Percentiles rank a stretch among this genome's conserved stretches.
Evolutionary conservation across 1,140 invertebrate species (phyloP).

Genomic region (Drosophila pruinosa): DNA sequence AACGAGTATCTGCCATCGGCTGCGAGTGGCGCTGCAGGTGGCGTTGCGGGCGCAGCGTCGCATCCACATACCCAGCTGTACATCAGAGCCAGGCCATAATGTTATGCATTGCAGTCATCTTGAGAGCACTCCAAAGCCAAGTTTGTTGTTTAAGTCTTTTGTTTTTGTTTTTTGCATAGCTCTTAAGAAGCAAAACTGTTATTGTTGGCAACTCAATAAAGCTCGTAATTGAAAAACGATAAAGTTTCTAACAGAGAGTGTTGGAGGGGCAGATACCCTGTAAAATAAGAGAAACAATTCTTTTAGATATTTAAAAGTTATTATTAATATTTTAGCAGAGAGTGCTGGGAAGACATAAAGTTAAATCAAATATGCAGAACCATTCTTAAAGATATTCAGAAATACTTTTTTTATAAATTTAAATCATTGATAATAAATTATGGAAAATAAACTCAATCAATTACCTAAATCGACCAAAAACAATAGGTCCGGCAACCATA

Average conservation of each 20-base stretch:
- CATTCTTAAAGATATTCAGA: too few species aligned
- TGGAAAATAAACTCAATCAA: too few species aligned
- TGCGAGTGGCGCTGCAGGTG: slow-evolving; percentile 28
- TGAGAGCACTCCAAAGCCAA: not conserved
- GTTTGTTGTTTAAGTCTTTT: slow-evolving; percentile 32
- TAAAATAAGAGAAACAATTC: not conserved
- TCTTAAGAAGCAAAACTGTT: not conserved
- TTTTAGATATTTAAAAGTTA: too few species aligned
- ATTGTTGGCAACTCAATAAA: slow-evolving; percentile 25
- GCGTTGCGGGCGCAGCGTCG: slow-evolving; percentile 6
- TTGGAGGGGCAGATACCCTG: not conserved
- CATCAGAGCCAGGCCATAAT: slow-evolving; percentile 59
- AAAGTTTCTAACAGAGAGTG: not conserved
- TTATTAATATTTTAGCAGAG: too few species aligned
- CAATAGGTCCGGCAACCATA: not conserved
- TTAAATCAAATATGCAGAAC: too few species aligned
- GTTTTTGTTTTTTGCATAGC: slow-evolving; percentile 13
- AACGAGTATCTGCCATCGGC: slow-evolving; percentile 70
- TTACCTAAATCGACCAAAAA: too few species aligned
- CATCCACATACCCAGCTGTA: slow-evolving; percentile 49
- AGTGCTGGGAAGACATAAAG: too few species aligned
- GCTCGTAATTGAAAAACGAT: not conserved
- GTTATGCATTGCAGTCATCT: not conserved
- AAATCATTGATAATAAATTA: too few species aligned
- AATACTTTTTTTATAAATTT: too few species aligned